Evolutionary conservation across 2,888 invertebrate species (phyloP), one percentile per base, ranked within the genome.

Genomic region (Drosophila aldrichi): DNA sequence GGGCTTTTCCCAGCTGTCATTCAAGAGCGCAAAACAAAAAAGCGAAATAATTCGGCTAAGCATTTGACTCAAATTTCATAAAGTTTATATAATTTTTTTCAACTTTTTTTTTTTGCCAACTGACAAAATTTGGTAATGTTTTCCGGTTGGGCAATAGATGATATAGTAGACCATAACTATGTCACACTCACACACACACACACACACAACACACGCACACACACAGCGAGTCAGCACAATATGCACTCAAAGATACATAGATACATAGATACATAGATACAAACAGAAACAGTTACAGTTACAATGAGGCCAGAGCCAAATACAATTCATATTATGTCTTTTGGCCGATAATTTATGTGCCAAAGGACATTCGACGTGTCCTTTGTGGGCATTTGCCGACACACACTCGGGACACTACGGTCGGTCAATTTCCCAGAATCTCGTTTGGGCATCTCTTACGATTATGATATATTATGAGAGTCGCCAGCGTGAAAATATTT

Each of bases 321-420:
- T 80, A 74, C 67, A 69, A 83, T 82, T 62, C 71, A 84, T 75
- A 78, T 69, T 68, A 76, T 79, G 49, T 34, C 18, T 32, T 12
- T 59, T 34, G 70, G 70, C 44, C 36, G 65, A 71, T 88, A 62
- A 84, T 84, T 84, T 84, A 84, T 84, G 84, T 86, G 63, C 69
- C 72, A 82, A 38, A 52, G 90, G 90, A 89, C 86, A 86, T 79
- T 84, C 66, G 85, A 75, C 85, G 70, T 40, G 54, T 86, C 79
- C 72, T 82, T 80, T 86, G 81, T 82, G 83, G 59, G 1, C 73
- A 32, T 63, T 71, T 78, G 75, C 75, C 85, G 71, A 71, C 77
- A 59, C 49, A 16, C 49, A 32, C 49, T n/a, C 49, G 25, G 66
- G 55, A 16, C 20, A 3, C 16, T 22, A 44, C 44, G 46, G 46